Evolutionary conservation across 1,140 invertebrate genomes (phyloP).

Genomic region (Heliconius hermathena): DNA sequence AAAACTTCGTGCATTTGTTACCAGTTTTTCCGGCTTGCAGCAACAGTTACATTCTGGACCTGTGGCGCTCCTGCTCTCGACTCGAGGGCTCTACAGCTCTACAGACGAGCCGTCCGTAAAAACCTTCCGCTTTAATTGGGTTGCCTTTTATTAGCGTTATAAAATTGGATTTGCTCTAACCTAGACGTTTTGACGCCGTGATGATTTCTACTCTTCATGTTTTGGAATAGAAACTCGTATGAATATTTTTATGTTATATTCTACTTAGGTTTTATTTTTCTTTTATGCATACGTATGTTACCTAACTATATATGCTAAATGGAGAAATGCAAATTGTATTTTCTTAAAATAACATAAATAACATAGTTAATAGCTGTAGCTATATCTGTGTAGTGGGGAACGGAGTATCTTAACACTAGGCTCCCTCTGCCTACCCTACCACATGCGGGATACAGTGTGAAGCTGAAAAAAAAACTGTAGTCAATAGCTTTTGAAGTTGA

Average conservation of each 20-base stretch:
- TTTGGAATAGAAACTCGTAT: not conserved
- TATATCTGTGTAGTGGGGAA: too few species aligned
- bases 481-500: too few species aligned
- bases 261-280: too few species aligned
- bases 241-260: not conserved
- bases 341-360: too few species aligned
- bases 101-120: slow-evolving; percentile 49
- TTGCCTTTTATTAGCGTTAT: slow-evolving; percentile 71
- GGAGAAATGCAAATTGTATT: too few species aligned
- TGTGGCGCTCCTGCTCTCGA: slow-evolving; percentile 43
- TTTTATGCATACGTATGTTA: too few species aligned
- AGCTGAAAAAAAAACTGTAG: too few species aligned
- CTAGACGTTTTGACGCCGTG: slow-evolving; percentile 48
- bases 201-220: not conserved
- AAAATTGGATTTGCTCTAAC: slow-evolving; percentile 68
- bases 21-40: slow-evolving; percentile 31
- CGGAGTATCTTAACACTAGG: too few species aligned
- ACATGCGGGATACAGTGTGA: too few species aligned
- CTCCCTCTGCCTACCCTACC: too few species aligned
- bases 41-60: slow-evolving; percentile 28
- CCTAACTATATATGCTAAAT: too few species aligned
- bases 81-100: slow-evolving; percentile 44
- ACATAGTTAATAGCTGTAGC: too few species aligned
- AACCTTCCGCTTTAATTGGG: slow-evolving; percentile 66
- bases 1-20: slow-evolving; percentile 11